phyloP scores from a whole-genome alignment of 1,140 invertebrate species.

The Drosophila bocki region DNA sequence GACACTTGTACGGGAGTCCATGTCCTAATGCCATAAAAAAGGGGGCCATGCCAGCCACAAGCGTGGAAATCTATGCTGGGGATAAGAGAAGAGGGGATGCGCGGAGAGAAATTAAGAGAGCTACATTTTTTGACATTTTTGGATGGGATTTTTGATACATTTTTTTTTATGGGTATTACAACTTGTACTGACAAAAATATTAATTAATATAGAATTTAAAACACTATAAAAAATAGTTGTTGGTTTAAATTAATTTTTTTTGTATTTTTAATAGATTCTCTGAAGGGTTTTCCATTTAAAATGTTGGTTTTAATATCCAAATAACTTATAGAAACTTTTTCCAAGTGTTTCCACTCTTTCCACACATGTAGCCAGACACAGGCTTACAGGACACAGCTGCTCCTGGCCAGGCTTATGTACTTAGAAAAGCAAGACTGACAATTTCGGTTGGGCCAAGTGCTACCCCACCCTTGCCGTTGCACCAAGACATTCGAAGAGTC shows the following conservation, averaged over 20 bases:
- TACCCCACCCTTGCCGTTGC: conserved; percentile 30
- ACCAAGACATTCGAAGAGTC: conserved; percentile 41
- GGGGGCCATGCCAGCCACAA: conserved; percentile 53
- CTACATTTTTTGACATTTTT: too few species aligned
- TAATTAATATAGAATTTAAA: background rate
- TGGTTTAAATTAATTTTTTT: background rate
- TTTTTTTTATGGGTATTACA: too few species aligned
- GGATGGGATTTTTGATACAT: background rate
- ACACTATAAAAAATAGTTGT: background rate
- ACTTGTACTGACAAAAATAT: too few species aligned
- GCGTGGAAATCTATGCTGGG: conserved; percentile 58
- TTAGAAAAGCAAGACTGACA: conserved; percentile 70
- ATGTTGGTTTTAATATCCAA: too few species aligned
- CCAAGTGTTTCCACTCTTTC: conserved; percentile 7
- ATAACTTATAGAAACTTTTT: background rate
- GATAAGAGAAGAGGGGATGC: background rate
- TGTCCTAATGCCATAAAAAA: conserved; percentile 75
- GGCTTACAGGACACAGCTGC: conserved; percentile 61
- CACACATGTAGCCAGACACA: conserved; percentile 17
- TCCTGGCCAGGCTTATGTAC: conserved; percentile 70
- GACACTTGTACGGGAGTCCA: conserved; percentile 71
- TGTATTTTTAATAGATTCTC: background rate
- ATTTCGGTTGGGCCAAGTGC: conserved; percentile 62
- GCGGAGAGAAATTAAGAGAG: background rate
- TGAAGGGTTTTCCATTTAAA: too few species aligned